Conservation (phyloP, 2,888 invertebrate genomes). For the Keiferia lycopersicella region DNA sequence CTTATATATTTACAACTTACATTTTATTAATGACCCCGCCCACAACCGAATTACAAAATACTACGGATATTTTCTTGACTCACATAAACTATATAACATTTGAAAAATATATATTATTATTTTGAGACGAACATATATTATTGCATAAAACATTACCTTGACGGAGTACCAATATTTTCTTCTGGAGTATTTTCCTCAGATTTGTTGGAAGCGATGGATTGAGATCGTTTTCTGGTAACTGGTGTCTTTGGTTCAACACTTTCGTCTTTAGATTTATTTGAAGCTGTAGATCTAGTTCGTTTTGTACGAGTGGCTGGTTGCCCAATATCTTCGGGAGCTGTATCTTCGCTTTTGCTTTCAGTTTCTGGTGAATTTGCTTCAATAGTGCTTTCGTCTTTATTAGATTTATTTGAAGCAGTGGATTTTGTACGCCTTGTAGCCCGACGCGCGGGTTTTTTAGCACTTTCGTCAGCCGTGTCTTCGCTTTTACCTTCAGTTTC, state of each 20-base stretch:
- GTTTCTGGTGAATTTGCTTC: conserved; percentile 4
- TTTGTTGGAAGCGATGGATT: conserved; percentile 56
- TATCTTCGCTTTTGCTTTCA: conserved; percentile 15
- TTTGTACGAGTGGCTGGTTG: conserved; percentile 32
- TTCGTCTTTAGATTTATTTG: conserved; percentile 35
- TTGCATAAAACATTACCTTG: too few species aligned
- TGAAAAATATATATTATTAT: too few species aligned
- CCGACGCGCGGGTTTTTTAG: neutral
- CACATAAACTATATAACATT: too few species aligned
- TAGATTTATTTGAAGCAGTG: conserved; percentile 3
- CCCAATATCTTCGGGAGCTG: conserved; percentile 23
- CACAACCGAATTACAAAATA: too few species aligned
- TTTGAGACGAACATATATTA: too few species aligned
- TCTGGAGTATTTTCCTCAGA: conserved; percentile 52
- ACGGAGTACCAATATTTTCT: conserved; percentile 38
- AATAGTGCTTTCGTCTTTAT: conserved; percentile 21
- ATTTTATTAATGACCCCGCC: too few species aligned
- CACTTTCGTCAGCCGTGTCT: conserved; percentile 16
- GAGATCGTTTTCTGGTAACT: conserved; percentile 56
- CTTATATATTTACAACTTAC: too few species aligned
- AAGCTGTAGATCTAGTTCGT: conserved; percentile 38
- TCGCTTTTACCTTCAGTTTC: conserved; percentile 12
- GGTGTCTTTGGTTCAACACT: conserved; percentile 50
- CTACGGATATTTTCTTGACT: too few species aligned
- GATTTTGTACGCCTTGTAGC: neutral